Evolutionary conservation across 2,797 vertebrate species (phyloP), one percentile per base, ranked within the genome.

Genomic region (Chromobotia macracanthus): DNA sequence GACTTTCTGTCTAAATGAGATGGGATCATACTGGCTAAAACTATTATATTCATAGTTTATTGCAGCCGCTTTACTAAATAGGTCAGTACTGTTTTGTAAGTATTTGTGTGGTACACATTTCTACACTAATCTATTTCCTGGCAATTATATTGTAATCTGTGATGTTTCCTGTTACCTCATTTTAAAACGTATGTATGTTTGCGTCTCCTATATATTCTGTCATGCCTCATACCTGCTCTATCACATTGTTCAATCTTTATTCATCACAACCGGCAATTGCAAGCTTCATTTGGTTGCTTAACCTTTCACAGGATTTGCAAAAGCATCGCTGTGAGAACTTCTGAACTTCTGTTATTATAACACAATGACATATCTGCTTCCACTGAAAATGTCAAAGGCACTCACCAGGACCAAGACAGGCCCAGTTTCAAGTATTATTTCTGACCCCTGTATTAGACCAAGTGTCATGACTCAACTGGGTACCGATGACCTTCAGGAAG

Each of bases 361-460:
- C 19, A 70, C n/a, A 69, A 35, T 18, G 28, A n/a, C 44, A 70
- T 46, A 51, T 46, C 41, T 50, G 8, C 55, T 12, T 69, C 41
- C 25, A n/a, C 28, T 70, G 21, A 63, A 78, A 78, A 71, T 70
- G 67, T 38, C 46, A 78, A 51, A 71, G 60, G 28, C 76, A 70
- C 46, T 70, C 56, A 63, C 7, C 56, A 41, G 28, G 67, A 41
- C 28, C 15, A 51, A 51, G 55, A 61, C 75, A 61, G 64, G 21
- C 55, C 53, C 38, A 69, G 41, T 61, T 60, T 69, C 53, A 35
- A 50, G 23, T 61, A 31, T 48, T 46, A 48, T 73, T 73, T 15
- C 44, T 50, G 44, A 56, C 19, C 55, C 1, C 23, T 72, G 19
- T 25, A 18, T 25, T 6, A 35, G 18, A 28, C 18, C 61, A 64